These are phyloP conservation scores for Rotaria magnacalcarata DNA, from an alignment of 2,888 invertebrate genomes.

Conservation along the genomic window DNA sequence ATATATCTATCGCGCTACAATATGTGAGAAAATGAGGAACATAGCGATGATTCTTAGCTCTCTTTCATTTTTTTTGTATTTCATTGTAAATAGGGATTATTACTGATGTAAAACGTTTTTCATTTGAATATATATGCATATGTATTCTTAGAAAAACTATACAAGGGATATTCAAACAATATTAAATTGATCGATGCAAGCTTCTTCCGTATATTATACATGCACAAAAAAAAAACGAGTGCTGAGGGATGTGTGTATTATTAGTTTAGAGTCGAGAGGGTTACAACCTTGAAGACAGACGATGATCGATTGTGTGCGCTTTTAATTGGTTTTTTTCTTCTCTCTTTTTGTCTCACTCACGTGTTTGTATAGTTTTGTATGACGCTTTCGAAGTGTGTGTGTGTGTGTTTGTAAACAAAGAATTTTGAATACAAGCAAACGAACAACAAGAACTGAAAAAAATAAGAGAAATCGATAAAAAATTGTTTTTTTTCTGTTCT, in stretches of 20 bases:
- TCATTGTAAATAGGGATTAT: slow-evolving; percentile 19
- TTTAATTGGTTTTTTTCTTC: not conserved
- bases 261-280: not conserved
- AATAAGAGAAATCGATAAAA: not conserved
- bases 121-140: not conserved
- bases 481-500: slow-evolving; percentile 14
- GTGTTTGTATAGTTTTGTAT: slow-evolving; percentile 27
- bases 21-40: not conserved
- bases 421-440: slow-evolving; percentile 24
- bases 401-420: slow-evolving; percentile 14
- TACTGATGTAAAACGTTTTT: slow-evolving; percentile 5
- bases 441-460: not conserved
- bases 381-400: slow-evolving; percentile 25
- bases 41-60: not conserved
- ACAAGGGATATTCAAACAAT: not conserved
- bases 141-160: slow-evolving; percentile 6
- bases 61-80: not conserved
- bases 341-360: not conserved
- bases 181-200: not conserved
- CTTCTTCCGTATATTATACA: not conserved
- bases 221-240: not conserved
- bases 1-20: not conserved
- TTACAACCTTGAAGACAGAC: not conserved
- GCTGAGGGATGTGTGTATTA: not conserved
- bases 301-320: not conserved